A percentile compares a stretch with the other conserved stretches of the same genome.
Conservation (phyloP, 2,888 invertebrate species). For the Iphiclides podalirius region DNA sequence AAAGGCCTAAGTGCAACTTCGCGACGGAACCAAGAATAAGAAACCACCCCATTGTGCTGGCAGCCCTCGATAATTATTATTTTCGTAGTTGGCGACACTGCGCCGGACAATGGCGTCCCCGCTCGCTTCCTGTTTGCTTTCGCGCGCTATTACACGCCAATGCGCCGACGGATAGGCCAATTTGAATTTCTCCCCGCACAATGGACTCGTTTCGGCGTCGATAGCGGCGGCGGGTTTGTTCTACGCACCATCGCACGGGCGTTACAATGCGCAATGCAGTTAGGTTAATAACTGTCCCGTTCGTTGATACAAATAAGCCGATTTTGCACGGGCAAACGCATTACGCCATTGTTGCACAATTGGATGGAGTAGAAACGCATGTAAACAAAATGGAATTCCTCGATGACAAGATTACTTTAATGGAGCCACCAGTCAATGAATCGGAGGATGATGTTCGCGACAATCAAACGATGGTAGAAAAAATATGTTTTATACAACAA, state of each 20-base stretch:
- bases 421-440: too few relatives aligned
- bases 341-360: constrained; percentile 2
- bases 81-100: constrained; percentile 79
- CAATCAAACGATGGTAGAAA: too few relatives aligned
- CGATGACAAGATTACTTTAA: too few relatives aligned
- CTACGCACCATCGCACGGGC: constrained; percentile 36
- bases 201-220: constrained; percentile 65
- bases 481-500: too few relatives aligned
- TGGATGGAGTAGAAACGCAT: not conserved
- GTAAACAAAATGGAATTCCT: not conserved
- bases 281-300: constrained; percentile 29
- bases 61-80: constrained; percentile 78
- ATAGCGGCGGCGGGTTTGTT: constrained; percentile 63
- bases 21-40: constrained; percentile 41
- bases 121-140: constrained; percentile 77
- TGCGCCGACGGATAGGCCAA: constrained; percentile 71
- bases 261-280: too few relatives aligned
- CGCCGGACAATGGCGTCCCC: constrained; percentile 64
- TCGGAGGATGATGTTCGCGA: too few relatives aligned
- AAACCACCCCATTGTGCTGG: constrained; percentile 56
- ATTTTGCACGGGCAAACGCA: not conserved
- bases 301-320: constrained; percentile 25
- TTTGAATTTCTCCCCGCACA: constrained; percentile 70
- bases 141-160: constrained; percentile 79
- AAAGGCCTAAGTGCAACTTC: not conserved